Evolutionary conservation across 2,113 vertebrate species (phyloP), one percentile per base, ranked within the genome.

Genomic region (Saguinus midas): DNA sequence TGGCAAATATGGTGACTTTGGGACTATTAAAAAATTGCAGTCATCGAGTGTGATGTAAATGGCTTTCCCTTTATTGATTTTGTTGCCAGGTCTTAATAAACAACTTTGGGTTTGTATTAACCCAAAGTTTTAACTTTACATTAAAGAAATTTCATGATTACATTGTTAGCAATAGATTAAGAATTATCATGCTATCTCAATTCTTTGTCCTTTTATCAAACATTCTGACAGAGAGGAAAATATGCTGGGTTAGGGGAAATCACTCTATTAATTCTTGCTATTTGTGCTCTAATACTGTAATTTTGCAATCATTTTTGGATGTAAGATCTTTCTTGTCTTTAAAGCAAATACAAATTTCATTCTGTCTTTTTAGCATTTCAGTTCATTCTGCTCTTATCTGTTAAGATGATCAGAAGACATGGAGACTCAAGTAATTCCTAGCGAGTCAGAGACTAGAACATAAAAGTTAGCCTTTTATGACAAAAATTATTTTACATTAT

Each of bases 401-500:
- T 64, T 95, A 76, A 92, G 52, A 52, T 61, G 52, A 68, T 32
- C 35, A 70, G 79, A 88, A 29, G 66, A 75, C 61, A 32, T 20
- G 25, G 87, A 86, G 14, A 64, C 8, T 18, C 29, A 80, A 70
- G 32, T 32, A 29, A 87, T 95, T 82, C 55, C 18, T 68, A 45
- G 40, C 20, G 83, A 73, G n/a, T 40, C 75, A 78, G 90, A 95
- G 45, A 18, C 78, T 87, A 80, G 43, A 82, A 32, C 27, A 40
- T 40, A 40, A 40, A 88, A 48, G 87, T 92, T 58, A 75, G 58
- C 32, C 29, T 79, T 23, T 43, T 29, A 73, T 80, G 87, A 57
- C 79, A 23, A 73, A 90, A 93, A 80, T 79, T 45, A 82, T 37
- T 40, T 96, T 40, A 95, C 55, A 76, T 96, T 90, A 40, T 37